Conservation (phyloP, 2,113 vertebrate genomes). For the Protobothrops flavoviridis region DNA sequence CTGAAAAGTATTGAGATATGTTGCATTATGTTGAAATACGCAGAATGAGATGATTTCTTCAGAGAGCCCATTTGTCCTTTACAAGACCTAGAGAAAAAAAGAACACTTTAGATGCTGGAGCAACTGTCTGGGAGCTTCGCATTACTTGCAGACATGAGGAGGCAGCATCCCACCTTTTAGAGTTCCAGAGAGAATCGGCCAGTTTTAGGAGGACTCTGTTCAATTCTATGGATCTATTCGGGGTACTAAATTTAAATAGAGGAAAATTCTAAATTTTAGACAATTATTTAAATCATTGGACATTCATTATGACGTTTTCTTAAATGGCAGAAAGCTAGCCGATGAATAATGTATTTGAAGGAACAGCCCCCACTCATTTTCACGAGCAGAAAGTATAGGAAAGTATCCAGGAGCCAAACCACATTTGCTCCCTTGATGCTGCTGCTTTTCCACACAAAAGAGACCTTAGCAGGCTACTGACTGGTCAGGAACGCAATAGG, state of each 20-base stretch:
- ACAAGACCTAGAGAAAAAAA: constrained; percentile 55
- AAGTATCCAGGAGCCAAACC: background rate
- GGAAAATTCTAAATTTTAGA: background rate
- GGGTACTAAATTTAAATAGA: background rate
- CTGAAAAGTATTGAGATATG: constrained; percentile 63
- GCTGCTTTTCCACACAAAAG: background rate
- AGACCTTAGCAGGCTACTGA: background rate
- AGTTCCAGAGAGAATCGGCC: background rate
- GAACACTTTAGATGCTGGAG: background rate
- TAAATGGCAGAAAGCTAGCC: background rate
- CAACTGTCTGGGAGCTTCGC: background rate
- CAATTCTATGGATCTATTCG: background rate
- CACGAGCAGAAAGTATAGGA: background rate
- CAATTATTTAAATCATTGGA: background rate
- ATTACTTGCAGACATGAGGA: no score
- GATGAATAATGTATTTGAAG: background rate
- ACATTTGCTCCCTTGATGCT: background rate
- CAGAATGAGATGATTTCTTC: constrained; percentile 66
- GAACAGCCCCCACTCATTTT: background rate
- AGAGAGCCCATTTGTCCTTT: constrained; percentile 72
- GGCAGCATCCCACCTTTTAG: background rate
- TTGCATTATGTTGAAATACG: constrained; percentile 59
- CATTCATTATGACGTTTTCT: background rate
- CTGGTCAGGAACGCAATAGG: background rate
- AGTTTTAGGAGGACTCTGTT: background rate